Conservation (phyloP, 2,113 vertebrate genomes). For the Leptocoma aspasia region DNA sequence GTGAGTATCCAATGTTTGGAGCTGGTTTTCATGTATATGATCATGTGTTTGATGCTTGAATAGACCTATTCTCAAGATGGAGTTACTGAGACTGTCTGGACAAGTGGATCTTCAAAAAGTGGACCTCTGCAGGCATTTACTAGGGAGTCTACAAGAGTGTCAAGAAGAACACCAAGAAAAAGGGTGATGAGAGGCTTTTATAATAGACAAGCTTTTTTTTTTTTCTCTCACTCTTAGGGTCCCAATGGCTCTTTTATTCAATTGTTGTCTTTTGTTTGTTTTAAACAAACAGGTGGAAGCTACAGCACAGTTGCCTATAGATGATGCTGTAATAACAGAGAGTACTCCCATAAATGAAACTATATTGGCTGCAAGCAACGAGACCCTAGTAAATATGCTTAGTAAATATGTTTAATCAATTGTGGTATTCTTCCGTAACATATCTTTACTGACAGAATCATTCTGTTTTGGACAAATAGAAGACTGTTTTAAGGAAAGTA, state of each 20-base stretch:
- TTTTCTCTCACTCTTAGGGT: conserved; percentile 48
- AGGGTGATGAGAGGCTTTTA: conserved; percentile 80
- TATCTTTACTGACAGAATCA: neutral
- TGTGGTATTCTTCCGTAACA: conserved; percentile 61
- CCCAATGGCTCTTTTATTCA: conserved; percentile 67
- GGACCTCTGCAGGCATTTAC: conserved; percentile 80
- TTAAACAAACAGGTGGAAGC: conserved; percentile 82
- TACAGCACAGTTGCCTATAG: conserved; percentile 77
- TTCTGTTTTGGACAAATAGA: neutral
- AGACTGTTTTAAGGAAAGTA: neutral
- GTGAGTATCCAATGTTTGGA: conserved; percentile 37
- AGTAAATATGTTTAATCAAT: conserved; percentile 68
- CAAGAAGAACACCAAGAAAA: conserved; percentile 81
- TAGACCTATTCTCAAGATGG: conserved; percentile 78
- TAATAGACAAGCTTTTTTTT: conserved; percentile 56
- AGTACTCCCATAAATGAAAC: conserved; percentile 81
- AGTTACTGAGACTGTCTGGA: conserved; percentile 76
- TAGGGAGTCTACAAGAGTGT: conserved; percentile 78
- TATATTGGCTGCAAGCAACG: conserved; percentile 80
- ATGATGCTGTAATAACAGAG: conserved; percentile 79
- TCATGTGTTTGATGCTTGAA: conserved; percentile 76
- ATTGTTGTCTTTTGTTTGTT: conserved; percentile 73
- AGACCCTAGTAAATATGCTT: conserved; percentile 80
- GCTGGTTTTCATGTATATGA: conserved; percentile 62
- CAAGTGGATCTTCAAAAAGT: conserved; percentile 80